phyloP scores from a whole-genome alignment of 2,888 invertebrate species.

The Polyploca ridens region DNA sequence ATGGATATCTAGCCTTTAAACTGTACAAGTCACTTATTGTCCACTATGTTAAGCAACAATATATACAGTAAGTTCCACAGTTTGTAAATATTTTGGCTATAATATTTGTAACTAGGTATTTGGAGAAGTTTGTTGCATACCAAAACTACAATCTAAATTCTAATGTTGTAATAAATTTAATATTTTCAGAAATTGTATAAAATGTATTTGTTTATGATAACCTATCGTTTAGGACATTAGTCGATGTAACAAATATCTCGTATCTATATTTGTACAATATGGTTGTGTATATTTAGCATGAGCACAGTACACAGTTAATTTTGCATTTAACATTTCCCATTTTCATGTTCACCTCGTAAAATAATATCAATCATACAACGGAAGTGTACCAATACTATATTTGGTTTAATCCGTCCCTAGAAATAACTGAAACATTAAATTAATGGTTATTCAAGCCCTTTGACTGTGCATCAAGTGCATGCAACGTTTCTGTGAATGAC shows the following conservation, averaged over 20 bases:
- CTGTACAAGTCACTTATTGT: conserved; percentile 62
- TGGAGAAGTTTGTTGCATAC: conserved; percentile 52
- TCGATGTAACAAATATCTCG: conserved; percentile 27
- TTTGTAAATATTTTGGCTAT: conserved; percentile 61
- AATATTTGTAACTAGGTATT: conserved; percentile 49
- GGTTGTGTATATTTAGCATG: conserved; percentile 67
- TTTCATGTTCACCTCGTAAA: conserved; percentile 25
- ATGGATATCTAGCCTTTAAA: conserved; percentile 54
- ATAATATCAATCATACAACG: conserved; percentile 34
- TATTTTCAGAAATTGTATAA: conserved; percentile 60
- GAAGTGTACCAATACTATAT: conserved; percentile 44
- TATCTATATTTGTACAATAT: conserved; percentile 50
- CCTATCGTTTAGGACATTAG: conserved; percentile 46
- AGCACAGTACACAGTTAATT: conserved; percentile 53
- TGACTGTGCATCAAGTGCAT: neutral
- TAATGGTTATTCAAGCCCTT: conserved; percentile 19
- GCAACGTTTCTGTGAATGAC: neutral
- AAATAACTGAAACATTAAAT: conserved; percentile 39
- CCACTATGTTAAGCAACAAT: conserved; percentile 62
- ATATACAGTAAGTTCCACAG: conserved; percentile 46
- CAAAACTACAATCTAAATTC: conserved; percentile 62
- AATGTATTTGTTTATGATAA: conserved; percentile 38
- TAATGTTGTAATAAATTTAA: conserved; percentile 51
- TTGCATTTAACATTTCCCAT: conserved; percentile 61
- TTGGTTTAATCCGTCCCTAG: conserved; percentile 77